A percentile compares a stretch with the other conserved stretches of the same genome.
Conservation (phyloP, 2,113 vertebrate species). For the Eonycteris spelaea region DNA sequence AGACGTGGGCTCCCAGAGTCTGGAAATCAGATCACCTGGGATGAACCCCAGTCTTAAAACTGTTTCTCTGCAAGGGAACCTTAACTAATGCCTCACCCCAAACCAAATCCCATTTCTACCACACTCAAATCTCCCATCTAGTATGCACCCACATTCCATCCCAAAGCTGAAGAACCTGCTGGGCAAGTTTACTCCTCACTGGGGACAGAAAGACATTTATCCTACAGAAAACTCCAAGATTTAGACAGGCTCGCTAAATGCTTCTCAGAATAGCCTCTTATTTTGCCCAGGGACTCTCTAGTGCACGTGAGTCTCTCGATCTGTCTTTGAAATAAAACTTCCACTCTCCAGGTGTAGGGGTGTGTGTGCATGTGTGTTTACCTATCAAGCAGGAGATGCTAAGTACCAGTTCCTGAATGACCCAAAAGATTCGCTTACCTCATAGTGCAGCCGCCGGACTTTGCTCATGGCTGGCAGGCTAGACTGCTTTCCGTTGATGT, state of each 20-base stretch:
- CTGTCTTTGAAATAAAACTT: background rate
- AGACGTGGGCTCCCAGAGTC: background rate
- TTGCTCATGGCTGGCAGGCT: conserved; percentile 96
- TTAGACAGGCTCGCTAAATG: background rate
- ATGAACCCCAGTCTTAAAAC: background rate
- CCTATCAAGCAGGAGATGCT: background rate
- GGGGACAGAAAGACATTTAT: background rate
- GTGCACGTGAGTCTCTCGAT: background rate
- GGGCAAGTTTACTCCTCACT: background rate
- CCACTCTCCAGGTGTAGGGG: background rate
- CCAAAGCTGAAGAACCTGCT: conserved; percentile 26
- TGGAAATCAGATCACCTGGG: background rate
- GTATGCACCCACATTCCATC: background rate
- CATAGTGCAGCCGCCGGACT: conserved; percentile 94
- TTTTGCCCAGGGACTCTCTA: background rate
- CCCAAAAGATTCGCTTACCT: conserved; percentile 80
- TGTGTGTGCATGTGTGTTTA: background rate
- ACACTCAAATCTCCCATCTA: background rate
- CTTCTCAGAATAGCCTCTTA: background rate
- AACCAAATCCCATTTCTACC: background rate
- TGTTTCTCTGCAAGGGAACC: background rate
- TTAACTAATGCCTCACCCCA: background rate
- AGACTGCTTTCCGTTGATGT: conserved; percentile 95
- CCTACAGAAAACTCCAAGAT: background rate
- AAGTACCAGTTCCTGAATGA: background rate